Conservation (phyloP, 1,140 invertebrate species). For the Drosophila biarmipes region DNA sequence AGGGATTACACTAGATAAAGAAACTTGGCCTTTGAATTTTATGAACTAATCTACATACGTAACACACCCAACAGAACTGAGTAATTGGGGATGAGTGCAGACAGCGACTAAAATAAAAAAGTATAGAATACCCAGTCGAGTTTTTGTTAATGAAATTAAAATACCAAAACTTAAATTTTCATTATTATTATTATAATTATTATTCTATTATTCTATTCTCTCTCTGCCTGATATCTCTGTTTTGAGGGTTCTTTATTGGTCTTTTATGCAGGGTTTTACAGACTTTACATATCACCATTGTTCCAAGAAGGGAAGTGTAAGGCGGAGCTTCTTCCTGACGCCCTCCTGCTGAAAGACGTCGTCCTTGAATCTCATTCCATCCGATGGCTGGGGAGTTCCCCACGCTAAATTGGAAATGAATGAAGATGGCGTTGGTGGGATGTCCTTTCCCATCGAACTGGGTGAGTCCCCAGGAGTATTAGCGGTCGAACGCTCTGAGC, state of each 20-base stretch:
- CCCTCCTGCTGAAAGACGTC: constrained; percentile 35
- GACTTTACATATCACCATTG: not conserved
- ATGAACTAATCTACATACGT: not conserved
- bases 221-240: no score
- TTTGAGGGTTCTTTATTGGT: no score
- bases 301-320: constrained; percentile 21
- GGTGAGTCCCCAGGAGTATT: constrained; percentile 84
- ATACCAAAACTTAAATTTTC: no score
- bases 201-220: no score
- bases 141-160: not conserved
- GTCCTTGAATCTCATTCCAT: no score
- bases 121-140: not conserved
- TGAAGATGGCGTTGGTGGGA: constrained; percentile 58
- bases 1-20: constrained; percentile 21
- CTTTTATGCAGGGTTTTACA: not conserved
- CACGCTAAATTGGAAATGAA: no score
- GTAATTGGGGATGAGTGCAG: not conserved
- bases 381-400: no score
- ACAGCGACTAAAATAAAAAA: not conserved
- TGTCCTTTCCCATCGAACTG: constrained; percentile 85
- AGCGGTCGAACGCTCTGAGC: constrained; percentile 42
- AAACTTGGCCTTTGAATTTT: not conserved
- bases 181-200: no score
- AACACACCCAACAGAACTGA: not conserved
- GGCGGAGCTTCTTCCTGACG: constrained; percentile 24